Base-by-base conservation (phyloP, 2,888 invertebrate species). In the Lasiommata megera region DNA sequence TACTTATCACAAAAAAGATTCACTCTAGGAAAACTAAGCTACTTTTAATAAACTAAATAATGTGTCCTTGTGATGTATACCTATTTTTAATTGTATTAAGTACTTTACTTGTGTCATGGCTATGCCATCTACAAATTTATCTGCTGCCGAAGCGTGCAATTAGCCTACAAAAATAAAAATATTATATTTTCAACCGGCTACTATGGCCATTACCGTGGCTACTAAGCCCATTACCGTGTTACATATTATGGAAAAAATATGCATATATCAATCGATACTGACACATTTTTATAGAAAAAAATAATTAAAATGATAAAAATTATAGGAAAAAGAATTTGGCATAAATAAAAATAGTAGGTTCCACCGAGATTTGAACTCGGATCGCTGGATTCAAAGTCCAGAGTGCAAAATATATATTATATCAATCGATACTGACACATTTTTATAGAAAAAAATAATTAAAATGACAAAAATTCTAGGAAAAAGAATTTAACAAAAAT, bases 361-460 rank as follows among this genome's bases (percentile, higher is more conserved):
- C 94, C 93, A 94, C 94, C 93, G 94, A 94, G 94, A 94, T 93
- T 94, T 94, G 94, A 94, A 94, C 94, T 94, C 94, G 93, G 94
- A 94, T 94, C 94, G 94, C 94, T 94, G 94, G 94, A 94, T 94
- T 94, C 94, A 94, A 92, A 94, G 94, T 94, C 94, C 5, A 2
- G 23, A 23, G 23, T 23, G 23, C 2, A 23, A 23, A 23, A 23
- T 3, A 23, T 3, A 23, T 23, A 3, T 3, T 23, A 23, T 3
- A 3, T 2, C 23, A 23, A 23, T 23, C 2, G 5, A 23, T 3
- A 23, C 5, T 5, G 3, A 23, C 5, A 23, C 23, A 23, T 23
- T 34, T 34, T 34, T 34, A 34, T 11, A 6, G 34, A 34, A 34
- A 11, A 34, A 34, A 34, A 36, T 1, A 36, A 36, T 36, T 44